A percentile compares a stretch with the other conserved stretches of the same genome.
Conservation (phyloP, 2,888 invertebrate species). For the Lobophora halterata region DNA sequence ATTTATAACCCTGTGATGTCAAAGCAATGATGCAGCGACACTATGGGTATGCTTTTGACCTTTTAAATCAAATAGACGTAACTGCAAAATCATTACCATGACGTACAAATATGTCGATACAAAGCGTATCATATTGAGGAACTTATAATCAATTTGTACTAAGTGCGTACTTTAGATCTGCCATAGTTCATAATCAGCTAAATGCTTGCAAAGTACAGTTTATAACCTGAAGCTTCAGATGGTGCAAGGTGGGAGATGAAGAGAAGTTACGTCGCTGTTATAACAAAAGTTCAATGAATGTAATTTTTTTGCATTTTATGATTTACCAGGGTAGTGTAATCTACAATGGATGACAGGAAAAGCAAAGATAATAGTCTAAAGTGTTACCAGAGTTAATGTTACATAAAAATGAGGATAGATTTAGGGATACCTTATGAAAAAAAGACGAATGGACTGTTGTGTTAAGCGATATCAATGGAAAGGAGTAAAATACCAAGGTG, state of each 20-base stretch:
- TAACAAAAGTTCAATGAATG: no score
- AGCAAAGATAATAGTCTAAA: no score
- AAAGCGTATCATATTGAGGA: slow-evolving; percentile 10
- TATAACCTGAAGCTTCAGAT: slow-evolving; percentile 18
- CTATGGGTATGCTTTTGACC: neutral
- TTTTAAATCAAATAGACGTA: slow-evolving; percentile 9
- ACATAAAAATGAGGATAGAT: no score
- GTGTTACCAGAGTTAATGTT: no score
- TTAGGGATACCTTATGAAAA: no score
- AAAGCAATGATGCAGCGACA: slow-evolving; percentile 8
- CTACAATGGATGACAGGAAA: no score
- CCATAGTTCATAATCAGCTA: slow-evolving; percentile 57
- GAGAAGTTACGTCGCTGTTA: no score
- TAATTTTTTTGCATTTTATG: no score
- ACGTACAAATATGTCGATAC: neutral
- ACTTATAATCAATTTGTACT: slow-evolving; percentile 21
- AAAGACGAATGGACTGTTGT: no score
- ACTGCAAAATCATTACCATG: slow-evolving; percentile 21
- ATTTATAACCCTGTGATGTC: slow-evolving; percentile 5
- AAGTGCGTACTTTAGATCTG: slow-evolving; percentile 24
- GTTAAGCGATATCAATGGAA: no score
- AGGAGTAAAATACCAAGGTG: no score
- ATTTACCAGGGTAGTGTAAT: no score
- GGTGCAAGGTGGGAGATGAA: slow-evolving; percentile 12
- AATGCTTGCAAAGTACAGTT: slow-evolving; percentile 35